Conservation (phyloP, 2,888 invertebrate genomes). For the Eupithecia abbreviata region DNA sequence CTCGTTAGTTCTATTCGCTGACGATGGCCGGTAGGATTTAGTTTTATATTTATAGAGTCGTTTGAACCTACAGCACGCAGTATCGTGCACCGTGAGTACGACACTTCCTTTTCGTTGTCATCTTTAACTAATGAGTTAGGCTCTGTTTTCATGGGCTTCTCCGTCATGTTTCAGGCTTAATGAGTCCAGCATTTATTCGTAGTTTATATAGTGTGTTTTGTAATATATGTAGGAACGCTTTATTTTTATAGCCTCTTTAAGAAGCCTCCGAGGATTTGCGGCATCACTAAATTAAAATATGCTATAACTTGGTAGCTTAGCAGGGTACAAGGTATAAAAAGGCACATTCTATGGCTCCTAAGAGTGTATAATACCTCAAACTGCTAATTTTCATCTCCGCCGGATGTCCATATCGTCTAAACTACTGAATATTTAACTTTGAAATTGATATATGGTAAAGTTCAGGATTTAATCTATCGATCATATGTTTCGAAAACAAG, state of each 20-base stretch:
- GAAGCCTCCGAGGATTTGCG: neutral
- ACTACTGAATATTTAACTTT: no score
- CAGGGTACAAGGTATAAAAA: neutral
- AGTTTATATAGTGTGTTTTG: conserved; percentile 5
- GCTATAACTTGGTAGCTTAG: neutral
- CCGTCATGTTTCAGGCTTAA: neutral
- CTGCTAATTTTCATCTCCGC: no score
- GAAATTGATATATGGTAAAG: no score
- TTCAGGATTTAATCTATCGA: no score
- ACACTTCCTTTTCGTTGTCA: conserved; percentile 42
- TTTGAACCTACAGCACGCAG: conserved; percentile 40
- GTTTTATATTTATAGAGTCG: conserved; percentile 41
- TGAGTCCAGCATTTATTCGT: neutral
- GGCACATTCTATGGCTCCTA: conserved; percentile 6
- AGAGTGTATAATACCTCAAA: no score
- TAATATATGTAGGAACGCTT: neutral
- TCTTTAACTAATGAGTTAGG: conserved; percentile 42
- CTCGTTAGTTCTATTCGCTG: conserved; percentile 33
- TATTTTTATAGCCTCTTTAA: neutral
- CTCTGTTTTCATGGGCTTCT: conserved; percentile 16
- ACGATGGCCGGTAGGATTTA: conserved; percentile 28
- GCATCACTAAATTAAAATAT: neutral
- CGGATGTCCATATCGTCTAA: no score
- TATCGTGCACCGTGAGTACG: conserved; percentile 38
- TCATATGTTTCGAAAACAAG: no score